A percentile compares a stretch with the other conserved stretches of the same genome.
phyloP scores from a whole-genome alignment of 2,797 vertebrate genomes.

The Naso thynnoides region DNA sequence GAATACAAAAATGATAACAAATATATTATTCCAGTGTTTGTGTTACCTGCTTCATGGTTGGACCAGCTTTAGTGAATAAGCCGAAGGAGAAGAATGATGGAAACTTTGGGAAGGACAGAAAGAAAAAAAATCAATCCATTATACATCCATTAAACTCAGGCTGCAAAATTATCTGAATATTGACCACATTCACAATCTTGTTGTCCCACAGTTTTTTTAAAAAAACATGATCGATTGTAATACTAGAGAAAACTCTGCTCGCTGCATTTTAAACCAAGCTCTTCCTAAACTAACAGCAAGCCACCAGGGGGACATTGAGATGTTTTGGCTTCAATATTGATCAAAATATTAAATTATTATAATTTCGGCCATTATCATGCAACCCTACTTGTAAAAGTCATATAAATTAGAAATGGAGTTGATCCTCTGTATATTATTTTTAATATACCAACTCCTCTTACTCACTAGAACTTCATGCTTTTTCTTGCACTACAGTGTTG shows the following conservation, averaged over 20 bases:
- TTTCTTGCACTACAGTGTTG: not conserved
- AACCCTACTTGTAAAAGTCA: too few relatives aligned
- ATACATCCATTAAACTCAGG: not conserved
- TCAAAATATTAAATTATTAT: not conserved
- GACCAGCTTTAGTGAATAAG: constrained; percentile 87
- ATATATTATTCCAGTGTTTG: not conserved
- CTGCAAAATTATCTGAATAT: too few relatives aligned
- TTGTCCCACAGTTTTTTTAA: too few relatives aligned
- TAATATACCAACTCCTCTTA: not conserved
- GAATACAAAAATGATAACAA: not conserved
- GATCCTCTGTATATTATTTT: not conserved
- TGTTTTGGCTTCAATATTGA: too few relatives aligned
- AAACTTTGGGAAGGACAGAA: constrained; percentile 78
- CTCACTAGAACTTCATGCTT: not conserved
- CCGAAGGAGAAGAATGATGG: constrained; percentile 90
- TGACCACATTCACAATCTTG: too few relatives aligned
- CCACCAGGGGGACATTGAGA: too few relatives aligned
- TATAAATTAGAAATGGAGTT: not conserved
- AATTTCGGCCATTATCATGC: too few relatives aligned
- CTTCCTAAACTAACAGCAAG: too few relatives aligned
- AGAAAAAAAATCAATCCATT: not conserved
- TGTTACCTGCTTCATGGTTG: constrained; percentile 90
- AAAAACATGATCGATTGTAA: too few relatives aligned
- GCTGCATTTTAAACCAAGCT: too few relatives aligned
- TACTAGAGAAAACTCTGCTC: too few relatives aligned